phyloP scores from a whole-genome alignment of 2,888 invertebrate species.

The Lasioglossum malachurum region DNA sequence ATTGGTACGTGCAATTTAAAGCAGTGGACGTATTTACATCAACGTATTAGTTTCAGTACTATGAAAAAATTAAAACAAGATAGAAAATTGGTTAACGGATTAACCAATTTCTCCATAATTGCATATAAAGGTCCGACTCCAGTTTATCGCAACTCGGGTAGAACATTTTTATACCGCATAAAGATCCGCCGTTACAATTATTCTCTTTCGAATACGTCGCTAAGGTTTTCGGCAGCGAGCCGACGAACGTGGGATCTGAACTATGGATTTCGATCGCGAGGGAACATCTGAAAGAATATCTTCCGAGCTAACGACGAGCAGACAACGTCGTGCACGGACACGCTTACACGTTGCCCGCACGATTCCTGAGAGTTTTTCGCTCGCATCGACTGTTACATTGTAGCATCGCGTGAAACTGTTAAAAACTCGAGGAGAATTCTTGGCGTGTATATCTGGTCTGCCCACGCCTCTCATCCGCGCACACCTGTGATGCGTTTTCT shows the following conservation, averaged over 20 bases:
- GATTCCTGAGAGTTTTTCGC: constrained; percentile 2
- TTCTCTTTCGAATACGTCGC: background rate
- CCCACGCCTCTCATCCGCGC: constrained; percentile 51
- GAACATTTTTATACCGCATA: no score
- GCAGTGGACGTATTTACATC: no score
- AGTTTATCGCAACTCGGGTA: no score
- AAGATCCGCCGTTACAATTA: no score
- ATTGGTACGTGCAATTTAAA: no score
- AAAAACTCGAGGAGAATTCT: constrained; percentile 38
- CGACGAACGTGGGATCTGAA: background rate
- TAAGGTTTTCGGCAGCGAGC: background rate
- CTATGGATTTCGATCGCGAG: constrained; percentile 1
- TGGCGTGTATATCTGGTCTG: constrained; percentile 32
- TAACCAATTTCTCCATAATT: no score
- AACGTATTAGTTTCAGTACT: no score
- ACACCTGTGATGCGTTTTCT: constrained; percentile 54
- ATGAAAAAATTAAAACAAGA: no score
- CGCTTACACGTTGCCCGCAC: background rate
- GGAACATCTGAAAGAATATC: background rate
- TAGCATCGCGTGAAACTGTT: constrained; percentile 1
- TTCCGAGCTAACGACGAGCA: background rate
- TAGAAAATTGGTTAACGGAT: no score
- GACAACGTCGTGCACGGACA: background rate
- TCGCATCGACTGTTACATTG: background rate
- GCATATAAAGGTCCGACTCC: no score